phyloP scores from a whole-genome alignment of 2,797 vertebrate genomes.

The Ciconia nigra region DNA sequence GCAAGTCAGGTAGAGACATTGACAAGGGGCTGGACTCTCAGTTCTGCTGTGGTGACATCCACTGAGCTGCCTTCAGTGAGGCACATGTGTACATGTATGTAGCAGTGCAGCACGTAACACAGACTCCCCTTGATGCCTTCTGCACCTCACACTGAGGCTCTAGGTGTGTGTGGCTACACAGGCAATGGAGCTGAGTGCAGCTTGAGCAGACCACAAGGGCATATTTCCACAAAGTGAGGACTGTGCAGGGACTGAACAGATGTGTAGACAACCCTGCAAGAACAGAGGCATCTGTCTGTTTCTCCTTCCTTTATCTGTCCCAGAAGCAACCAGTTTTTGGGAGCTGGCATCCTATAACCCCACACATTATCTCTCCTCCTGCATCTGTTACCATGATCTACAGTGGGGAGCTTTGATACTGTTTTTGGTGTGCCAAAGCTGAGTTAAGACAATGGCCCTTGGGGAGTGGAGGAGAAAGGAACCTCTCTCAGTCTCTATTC shows the following conservation, averaged over 20 bases:
- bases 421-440: neutral
- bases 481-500: neutral
- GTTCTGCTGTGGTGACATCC: neutral
- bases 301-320: neutral
- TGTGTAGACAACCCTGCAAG: neutral
- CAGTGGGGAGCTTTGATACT: neutral
- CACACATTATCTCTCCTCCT: neutral
- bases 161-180: neutral
- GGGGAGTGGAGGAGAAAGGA: neutral
- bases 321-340: neutral
- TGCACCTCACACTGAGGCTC: neutral
- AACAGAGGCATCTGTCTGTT: neutral
- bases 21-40: neutral
- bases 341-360: neutral
- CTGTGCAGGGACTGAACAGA: neutral
- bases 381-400: neutral
- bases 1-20: neutral
- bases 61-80: neutral
- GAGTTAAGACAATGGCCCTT: neutral
- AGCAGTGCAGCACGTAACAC: neutral
- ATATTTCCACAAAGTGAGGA: neutral
- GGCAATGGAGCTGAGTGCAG: neutral
- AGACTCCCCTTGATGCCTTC: neutral
- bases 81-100: accelerated
- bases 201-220: neutral